Base-by-base conservation (phyloP, 2,888 invertebrate genomes). In the Apotomis turbidana region DNA sequence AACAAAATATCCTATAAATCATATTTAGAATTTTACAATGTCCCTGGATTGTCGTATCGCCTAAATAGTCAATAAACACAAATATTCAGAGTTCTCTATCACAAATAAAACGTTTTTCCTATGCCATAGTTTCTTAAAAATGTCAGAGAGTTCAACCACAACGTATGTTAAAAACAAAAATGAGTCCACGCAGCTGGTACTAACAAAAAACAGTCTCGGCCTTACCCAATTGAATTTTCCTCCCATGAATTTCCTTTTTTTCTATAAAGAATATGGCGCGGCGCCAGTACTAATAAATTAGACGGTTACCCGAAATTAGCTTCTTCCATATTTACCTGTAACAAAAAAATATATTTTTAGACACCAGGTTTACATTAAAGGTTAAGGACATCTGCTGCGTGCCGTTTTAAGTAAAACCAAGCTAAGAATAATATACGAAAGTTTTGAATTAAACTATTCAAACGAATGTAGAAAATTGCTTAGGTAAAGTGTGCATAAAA, bases 221-320 rank as follows among this genome's bases (percentile, higher is more conserved):
- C 46, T 46, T 13, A 58, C 15, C 9, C n/a, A 61, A 69, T 61
- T 55, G 54, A 69, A 61, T 61, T 60, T 60, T 46, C 9, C 52
- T n/a, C 15, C 36, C 55, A 41, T 12, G 41, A 44, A 61, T 61
- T 60, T 52, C 13, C 61, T 5, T 27, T 62, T 62, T 41, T 70
- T 62, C 55, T 49, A 57, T 61, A 62, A 51, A 38, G n/a, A 38
- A 52, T 36, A 54, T 70, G 62, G 69, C 49, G 10, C 12, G 12
- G 38, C 49, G 69, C 69, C 46, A 57, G 49, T 10, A 1, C 49
- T 44, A 52, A 61, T 61, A 61, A 68, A 60, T 60, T 36, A 68
- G 46, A n/a, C 4, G 5, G 46, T 52, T 64, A 64, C 70, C 52
- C 13, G n/a, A 49, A 61, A 57, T 57, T 57, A 15, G 49, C 15